Base-by-base conservation (phyloP, 2,888 invertebrate species). In the Nymphalis c-album region DNA sequence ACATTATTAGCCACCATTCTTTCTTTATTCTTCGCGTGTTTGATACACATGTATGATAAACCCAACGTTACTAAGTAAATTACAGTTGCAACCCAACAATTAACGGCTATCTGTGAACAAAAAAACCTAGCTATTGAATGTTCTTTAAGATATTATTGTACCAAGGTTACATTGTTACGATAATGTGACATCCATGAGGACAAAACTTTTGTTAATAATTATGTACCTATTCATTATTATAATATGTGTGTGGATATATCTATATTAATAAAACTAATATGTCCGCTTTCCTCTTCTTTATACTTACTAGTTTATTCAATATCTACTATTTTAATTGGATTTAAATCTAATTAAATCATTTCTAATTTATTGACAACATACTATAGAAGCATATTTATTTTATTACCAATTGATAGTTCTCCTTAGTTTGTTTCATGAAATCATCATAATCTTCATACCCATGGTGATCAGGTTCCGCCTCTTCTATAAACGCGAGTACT, bases 41-140 rank as follows among this genome's bases (percentile, higher is more conserved):
- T 35, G 16, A 87, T 77, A 61, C 86, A 85, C 2, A 72, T 4
- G 53, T 72, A 77, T 0, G 85, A 86, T 7, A 87, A 31, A 0
- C 58, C 31, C 2, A 97, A 91, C 8, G 96, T 95, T 48, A 96
- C 85, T 4, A 96, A 90, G 79, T 98, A 98, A 64, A 98, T 93
- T 71, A 94, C 95, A 0, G 96, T 96, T 2, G 97, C 97, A 70
- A 97, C 96, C 95, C 96, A 97, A 86, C 98, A 98, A 85, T 98
- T 98, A 75, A 94, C 93, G 0, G 97, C 97, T 81, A 96, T 96
- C 94, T 95, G 89, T 77, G 93, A 93, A 75, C 2, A 18, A 4
- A 57, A 57, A 57, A 26, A 40, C 18, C 55, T 8, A n/a, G 0
- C 17, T 8, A n/a, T 31, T 17, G 5, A 1, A 18, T 48, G 0